Evolutionary conservation across 2,113 vertebrate species (phyloP), one percentile per base, ranked within the genome.

Genomic region (Talpa occidentalis): DNA sequence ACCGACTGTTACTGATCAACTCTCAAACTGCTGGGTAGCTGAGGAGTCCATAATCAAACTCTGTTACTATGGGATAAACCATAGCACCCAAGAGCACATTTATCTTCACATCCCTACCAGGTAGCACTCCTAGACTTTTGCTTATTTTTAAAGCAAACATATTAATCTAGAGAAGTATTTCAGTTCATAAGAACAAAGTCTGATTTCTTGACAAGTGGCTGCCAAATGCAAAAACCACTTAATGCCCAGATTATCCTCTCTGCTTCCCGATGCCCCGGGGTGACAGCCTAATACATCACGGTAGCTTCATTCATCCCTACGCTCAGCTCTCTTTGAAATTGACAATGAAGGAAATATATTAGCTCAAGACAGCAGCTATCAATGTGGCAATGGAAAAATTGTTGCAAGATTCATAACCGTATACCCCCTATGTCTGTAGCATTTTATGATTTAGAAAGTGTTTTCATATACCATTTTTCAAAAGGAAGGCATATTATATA

Each of bases 71-170:
- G 42, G 37, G 90, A 88, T 32, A 95, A 78, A 47, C 32, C n/a
- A 78, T 1, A 32, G 30, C 54, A 90, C 16, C 37, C 56, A 87
- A 69, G 12, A 90, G 72, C 77, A 80, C 22, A 54, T 5, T 95
- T 83, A 93, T 42, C 80, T 85, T 82, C 21, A 30, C 24, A 11
- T 52, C 12, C 7, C 40, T 62, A 91, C 64, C 60, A 37, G 66
- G 64, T 14, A 84, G 60, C 49, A 88, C 44, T 91, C 35, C 85
- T 70, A 28, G 60, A 83, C 79, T 60, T 78, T 40, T 67, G 60
- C 86, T 95, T 93, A 42, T 44, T 97, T 96, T 96, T 80, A 70
- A 92, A 95, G 84, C 73, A 94, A 94, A 95, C 21, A 56, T 42
- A 93, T 83, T 88, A 96, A 92, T 54, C 72, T 37, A 97, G 89